These are phyloP conservation scores for Chloromyia formosa DNA, from an alignment of 2,888 invertebrate genomes.

Conservation along the genomic window DNA sequence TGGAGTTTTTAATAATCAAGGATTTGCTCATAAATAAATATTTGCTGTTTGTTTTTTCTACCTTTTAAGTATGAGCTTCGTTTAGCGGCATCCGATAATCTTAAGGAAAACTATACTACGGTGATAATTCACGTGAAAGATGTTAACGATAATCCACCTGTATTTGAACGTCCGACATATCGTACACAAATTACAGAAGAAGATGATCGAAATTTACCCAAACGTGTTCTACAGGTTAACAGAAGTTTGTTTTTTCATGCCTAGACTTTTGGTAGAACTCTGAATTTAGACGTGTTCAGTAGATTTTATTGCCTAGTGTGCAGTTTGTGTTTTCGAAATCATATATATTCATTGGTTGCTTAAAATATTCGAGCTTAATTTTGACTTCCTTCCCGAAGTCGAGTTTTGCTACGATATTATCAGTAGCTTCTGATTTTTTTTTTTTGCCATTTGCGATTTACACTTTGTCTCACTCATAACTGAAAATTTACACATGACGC, in stretches of 20 bases:
- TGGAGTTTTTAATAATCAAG: not conserved
- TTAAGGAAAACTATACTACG: constrained; percentile 96
- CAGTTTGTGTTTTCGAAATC: no score
- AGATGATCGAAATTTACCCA: constrained; percentile 92
- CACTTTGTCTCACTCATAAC: no score
- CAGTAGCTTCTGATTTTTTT: no score
- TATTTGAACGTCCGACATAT: constrained; percentile 93
- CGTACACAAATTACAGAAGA: constrained; percentile 96
- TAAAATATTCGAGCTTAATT: no score
- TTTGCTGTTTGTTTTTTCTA: not conserved
- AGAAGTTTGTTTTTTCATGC: not conserved
- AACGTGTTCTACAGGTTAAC: constrained; percentile 87
- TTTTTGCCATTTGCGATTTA: no score
- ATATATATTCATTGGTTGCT: no score
- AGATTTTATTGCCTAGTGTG: no score
- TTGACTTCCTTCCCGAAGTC: no score
- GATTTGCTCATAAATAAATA: constrained; percentile 1
- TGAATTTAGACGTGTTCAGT: not conserved
- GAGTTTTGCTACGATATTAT: no score
- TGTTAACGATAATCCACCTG: constrained; percentile 97
- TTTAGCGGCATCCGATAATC: constrained; percentile 93
- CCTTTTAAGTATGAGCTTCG: constrained; percentile 87
- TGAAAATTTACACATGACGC: no score
- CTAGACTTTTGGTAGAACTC: not conserved
- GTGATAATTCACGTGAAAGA: constrained; percentile 97